These are phyloP conservation scores for Cremastinae sp. DNA, from an alignment of 2,888 invertebrate genomes.

Conservation along the genomic window DNA sequence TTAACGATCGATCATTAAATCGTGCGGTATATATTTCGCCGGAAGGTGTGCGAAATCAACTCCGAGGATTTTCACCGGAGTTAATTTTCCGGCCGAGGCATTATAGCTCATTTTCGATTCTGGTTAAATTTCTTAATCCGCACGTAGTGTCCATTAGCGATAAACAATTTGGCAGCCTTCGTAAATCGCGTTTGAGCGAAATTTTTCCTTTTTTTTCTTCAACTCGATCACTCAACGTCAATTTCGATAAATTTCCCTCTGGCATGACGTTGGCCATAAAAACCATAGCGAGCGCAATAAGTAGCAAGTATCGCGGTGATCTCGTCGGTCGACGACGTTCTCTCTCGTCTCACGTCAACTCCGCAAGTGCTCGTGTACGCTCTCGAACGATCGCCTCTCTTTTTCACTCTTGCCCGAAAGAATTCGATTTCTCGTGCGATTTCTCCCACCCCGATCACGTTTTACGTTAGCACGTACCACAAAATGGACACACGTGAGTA, in stretches of 20 bases:
- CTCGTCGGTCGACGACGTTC: conserved; percentile 24
- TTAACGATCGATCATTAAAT: conserved; percentile 35
- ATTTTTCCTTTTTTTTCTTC: conserved; percentile 23
- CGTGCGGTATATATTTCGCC: neutral
- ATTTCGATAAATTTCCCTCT: conserved; percentile 42
- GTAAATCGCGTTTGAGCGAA: neutral
- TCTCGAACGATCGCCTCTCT: conserved; percentile 25
- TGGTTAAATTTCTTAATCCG: conserved; percentile 17
- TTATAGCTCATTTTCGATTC: neutral
- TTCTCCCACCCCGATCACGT: conserved; percentile 27
- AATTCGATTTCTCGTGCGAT: conserved; percentile 36
- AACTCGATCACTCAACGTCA: conserved; percentile 25
- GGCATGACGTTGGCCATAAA: conserved; percentile 16
- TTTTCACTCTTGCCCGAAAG: conserved; percentile 8
- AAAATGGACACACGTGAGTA: conserved; percentile 16
- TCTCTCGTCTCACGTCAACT: conserved; percentile 36
- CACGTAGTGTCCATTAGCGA: neutral
- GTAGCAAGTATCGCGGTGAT: conserved; percentile 26
- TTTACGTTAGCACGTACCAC: conserved; percentile 35
- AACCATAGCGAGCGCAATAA: conserved; percentile 27
- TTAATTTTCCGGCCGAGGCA: conserved; percentile 11
- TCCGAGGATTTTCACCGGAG: neutral
- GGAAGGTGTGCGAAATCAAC: neutral
- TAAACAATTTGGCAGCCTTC: neutral
- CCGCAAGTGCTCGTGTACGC: conserved; percentile 17